Evolutionary conservation across 2,113 vertebrate species (phyloP).

Genomic region (Laterallus jamaicensis): DNA sequence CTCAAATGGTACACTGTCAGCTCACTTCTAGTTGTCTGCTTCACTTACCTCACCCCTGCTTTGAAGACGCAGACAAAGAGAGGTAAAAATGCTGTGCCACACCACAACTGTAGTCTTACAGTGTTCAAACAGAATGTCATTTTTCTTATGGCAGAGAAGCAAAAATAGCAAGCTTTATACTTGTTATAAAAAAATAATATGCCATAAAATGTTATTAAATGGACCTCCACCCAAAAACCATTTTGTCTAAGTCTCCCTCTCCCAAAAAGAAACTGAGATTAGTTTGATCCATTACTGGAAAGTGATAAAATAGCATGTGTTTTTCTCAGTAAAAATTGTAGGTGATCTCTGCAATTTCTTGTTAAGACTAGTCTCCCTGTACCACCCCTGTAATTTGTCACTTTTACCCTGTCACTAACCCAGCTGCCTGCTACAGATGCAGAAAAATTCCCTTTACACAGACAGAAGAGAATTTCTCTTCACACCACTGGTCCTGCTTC

Average conservation of each 20-base stretch:
- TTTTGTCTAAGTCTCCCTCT: conserved; percentile 1
- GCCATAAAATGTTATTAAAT: conserved; percentile 12
- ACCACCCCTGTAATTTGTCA: not conserved
- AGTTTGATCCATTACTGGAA: not conserved
- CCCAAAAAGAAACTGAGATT: not conserved
- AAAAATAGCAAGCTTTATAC: conserved; percentile 15
- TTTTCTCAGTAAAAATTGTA: conserved; percentile 33
- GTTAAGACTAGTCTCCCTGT: not conserved
- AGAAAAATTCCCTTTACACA: not conserved
- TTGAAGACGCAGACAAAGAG: not conserved
- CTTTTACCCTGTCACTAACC: conserved; percentile 13
- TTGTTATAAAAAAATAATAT: conserved; percentile 33
- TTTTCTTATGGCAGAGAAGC: not conserved
- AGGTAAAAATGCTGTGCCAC: not conserved
- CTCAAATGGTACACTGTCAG: not conserved
- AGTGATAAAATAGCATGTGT: conserved; percentile 4
- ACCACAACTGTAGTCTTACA: not conserved
- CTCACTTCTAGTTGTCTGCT: not conserved
- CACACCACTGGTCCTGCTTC: not conserved
- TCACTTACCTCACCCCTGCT: not conserved
- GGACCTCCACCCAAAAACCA: not conserved
- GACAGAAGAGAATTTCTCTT: not conserved
- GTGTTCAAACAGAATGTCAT: not conserved
- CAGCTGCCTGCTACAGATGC: not conserved
- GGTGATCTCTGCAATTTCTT: conserved; percentile 15